Evolutionary conservation across 1,140 invertebrate species (phyloP).

Genomic region (Drosophila sturtevanti): DNA sequence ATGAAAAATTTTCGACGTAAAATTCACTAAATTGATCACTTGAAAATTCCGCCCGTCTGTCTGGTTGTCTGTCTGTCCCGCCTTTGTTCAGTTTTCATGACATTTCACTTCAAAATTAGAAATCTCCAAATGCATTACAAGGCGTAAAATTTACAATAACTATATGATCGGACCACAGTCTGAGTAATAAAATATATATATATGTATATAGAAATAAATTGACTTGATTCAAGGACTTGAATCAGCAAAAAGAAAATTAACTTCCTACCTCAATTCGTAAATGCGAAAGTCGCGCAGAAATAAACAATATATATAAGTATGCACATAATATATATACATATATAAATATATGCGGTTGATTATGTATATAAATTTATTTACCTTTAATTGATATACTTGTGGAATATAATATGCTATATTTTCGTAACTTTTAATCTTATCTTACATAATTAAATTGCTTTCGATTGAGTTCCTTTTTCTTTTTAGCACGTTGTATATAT

Average conservation of each 20-base stretch:
- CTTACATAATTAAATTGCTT: constrained; percentile 3
- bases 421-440: constrained; percentile 2
- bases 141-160: neutral
- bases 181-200: no score
- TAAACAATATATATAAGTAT: neutral
- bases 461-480: no score
- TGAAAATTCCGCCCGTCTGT: neutral
- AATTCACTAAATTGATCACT: neutral
- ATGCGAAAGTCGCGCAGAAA: neutral
- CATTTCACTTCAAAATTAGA: neutral
- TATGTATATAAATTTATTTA: neutral
- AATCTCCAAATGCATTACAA: neutral
- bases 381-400: neutral
- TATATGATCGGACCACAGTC: neutral
- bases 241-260: neutral
- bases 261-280: constrained; percentile 2
- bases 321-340: neutral
- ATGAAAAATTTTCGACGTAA: no score
- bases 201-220: no score
- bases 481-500: neutral
- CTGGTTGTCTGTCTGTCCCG: neutral
- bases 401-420: constrained; percentile 3
- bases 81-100: neutral
- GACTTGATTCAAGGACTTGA: neutral
- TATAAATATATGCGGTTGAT: no score